Percentiles rank a stretch among this genome's conserved stretches.
phyloP scores from a whole-genome alignment of 2,797 vertebrate genomes.

The Tragopan temminckii region DNA sequence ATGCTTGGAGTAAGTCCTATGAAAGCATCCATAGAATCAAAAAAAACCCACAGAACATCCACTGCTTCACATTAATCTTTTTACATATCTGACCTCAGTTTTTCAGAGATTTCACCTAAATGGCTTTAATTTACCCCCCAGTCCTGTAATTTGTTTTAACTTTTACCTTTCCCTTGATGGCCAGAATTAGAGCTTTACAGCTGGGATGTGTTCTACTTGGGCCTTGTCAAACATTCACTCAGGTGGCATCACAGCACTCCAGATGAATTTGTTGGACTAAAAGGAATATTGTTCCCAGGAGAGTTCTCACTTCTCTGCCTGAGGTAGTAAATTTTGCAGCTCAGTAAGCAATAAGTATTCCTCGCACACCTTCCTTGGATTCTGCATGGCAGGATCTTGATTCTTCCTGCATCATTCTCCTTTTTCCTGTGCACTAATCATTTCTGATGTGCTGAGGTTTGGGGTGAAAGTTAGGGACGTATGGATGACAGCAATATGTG shows the following conservation, averaged over 20 bases:
- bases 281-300: conserved; percentile 12
- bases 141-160: background rate
- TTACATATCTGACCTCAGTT: background rate
- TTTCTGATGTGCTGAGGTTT: background rate
- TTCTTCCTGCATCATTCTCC: background rate
- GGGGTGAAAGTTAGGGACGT: background rate
- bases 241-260: background rate
- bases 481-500: background rate
- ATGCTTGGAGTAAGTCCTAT: background rate
- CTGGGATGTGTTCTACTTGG: background rate
- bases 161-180: background rate
- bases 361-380: background rate
- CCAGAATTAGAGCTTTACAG: conserved; percentile 1
- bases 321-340: conserved; percentile 16
- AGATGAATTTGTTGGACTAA: background rate
- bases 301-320: background rate
- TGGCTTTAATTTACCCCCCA: background rate
- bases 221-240: background rate
- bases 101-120: background rate
- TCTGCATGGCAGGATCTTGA: background rate
- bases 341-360: background rate
- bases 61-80: background rate
- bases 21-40: too few species aligned
- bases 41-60: background rate
- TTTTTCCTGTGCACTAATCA: background rate